Evolutionary conservation across 2,888 invertebrate genomes (phyloP).

Genomic region (Argyra leucocephala): DNA sequence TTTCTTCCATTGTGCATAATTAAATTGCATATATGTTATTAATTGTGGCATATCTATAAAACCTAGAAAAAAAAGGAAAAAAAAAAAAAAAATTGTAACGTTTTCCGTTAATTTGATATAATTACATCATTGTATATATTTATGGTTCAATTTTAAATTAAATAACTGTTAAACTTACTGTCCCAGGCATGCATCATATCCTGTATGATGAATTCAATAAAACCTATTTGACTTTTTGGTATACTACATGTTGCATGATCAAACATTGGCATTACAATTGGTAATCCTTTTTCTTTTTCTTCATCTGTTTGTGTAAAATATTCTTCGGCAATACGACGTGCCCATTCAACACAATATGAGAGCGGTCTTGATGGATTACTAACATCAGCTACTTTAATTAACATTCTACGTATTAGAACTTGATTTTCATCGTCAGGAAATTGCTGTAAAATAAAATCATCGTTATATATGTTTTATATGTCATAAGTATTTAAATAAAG

Average conservation of each 20-base stretch:
- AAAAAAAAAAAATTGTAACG: neutral
- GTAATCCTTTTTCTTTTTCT: constrained; percentile 77
- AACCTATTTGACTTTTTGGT: constrained; percentile 94
- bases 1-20: constrained; percentile 87
- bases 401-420: constrained; percentile 82
- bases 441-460: neutral
- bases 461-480: no score
- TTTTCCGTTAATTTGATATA: no score
- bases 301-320: constrained; percentile 97
- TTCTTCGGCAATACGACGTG: constrained; percentile 84
- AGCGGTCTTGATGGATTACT: constrained; percentile 90
- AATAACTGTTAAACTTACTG: constrained; percentile 49
- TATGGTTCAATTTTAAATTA: neutral
- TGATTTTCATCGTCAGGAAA: constrained; percentile 59
- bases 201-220: constrained; percentile 93
- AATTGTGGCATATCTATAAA: constrained; percentile 90
- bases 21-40: constrained; percentile 69
- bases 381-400: constrained; percentile 97
- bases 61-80: constrained; percentile 48
- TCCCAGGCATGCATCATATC: constrained; percentile 98
- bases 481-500: no score
- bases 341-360: constrained; percentile 82
- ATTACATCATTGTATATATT: no score
- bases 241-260: constrained; percentile 90
- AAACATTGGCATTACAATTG: constrained; percentile 98